phyloP scores from a whole-genome alignment of 2,888 invertebrate genomes.

The Hoplodrina ambigua region DNA sequence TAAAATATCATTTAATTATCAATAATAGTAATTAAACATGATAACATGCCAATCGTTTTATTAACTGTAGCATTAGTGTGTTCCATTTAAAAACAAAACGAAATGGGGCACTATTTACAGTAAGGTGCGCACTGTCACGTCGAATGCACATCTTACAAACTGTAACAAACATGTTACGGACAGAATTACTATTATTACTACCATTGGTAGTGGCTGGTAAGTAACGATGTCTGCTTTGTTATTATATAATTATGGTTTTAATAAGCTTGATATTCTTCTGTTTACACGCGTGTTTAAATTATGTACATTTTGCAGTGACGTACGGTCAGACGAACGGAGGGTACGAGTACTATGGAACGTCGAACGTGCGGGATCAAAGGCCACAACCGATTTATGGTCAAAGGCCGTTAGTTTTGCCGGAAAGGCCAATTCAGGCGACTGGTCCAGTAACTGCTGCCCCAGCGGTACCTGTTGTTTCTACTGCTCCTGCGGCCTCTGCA shows the following conservation, averaged over 20 bases:
- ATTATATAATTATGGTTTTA: slow-evolving; percentile 10
- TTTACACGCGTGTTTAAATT: slow-evolving; percentile 27
- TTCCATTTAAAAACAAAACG: slow-evolving; percentile 35
- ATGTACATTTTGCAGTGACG: slow-evolving; percentile 42
- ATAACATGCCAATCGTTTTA: slow-evolving; percentile 32
- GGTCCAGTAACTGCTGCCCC: background rate
- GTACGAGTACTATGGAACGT: slow-evolving; percentile 59
- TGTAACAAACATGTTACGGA: slow-evolving; percentile 56
- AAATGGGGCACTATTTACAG: slow-evolving; percentile 14
- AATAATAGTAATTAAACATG: slow-evolving; percentile 46
- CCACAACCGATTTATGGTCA: slow-evolving; percentile 29
- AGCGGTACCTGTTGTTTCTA: background rate
- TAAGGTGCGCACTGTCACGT: slow-evolving; percentile 26
- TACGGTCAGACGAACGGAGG: slow-evolving; percentile 27
- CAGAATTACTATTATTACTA: slow-evolving; percentile 65
- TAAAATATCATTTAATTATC: slow-evolving; percentile 56
- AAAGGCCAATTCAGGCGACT: background rate
- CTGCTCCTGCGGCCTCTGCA: background rate
- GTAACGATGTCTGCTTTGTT: slow-evolving; percentile 56
- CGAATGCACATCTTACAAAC: slow-evolving; percentile 22
- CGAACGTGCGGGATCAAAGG: slow-evolving; percentile 60
- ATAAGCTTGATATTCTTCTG: slow-evolving; percentile 20
- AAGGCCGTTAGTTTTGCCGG: slow-evolving; percentile 11
- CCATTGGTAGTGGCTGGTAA: slow-evolving; percentile 70
- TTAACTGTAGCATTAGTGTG: slow-evolving; percentile 33